phyloP scores from a whole-genome alignment of 2,888 invertebrate genomes.

The Tenodera sinensis region DNA sequence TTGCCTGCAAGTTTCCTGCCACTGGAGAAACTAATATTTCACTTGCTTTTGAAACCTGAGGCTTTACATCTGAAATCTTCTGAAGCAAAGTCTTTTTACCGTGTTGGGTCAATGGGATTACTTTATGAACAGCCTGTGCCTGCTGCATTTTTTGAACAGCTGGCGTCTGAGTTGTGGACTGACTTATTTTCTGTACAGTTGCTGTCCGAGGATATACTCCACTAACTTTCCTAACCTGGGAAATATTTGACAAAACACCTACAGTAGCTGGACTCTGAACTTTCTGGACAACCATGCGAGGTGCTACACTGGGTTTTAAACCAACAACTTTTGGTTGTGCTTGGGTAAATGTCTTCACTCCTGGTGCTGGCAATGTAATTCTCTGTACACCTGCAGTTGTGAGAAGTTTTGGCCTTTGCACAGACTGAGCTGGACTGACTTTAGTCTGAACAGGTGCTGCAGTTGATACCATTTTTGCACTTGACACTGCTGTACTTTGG shows the following conservation, averaged over 20 bases:
- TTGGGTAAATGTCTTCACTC: neutral
- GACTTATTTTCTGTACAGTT: conserved; percentile 3
- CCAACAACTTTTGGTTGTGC: conserved; percentile 4
- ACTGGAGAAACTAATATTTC: neutral
- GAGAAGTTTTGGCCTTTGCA: conserved; percentile 15
- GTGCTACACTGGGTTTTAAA: conserved; percentile 1
- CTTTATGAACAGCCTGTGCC: conserved; percentile 3
- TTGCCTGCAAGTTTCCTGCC: neutral
- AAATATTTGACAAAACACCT: conserved; percentile 5
- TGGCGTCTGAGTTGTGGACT: neutral
- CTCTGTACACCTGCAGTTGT: conserved; percentile 15
- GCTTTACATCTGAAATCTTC: conserved; percentile 28
- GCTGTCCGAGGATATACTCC: conserved; percentile 1
- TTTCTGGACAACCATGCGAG: conserved; percentile 23
- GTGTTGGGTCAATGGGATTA: neutral
- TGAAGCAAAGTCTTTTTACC: conserved; percentile 33
- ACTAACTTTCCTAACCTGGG: conserved; percentile 14
- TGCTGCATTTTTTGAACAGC: neutral
- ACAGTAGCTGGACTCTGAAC: conserved; percentile 3
- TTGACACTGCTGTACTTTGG: conserved; percentile 12
- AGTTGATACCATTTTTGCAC: neutral
- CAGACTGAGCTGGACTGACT: neutral
- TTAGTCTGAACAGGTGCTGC: neutral
- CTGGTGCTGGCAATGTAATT: conserved; percentile 1
- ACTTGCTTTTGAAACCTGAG: conserved; percentile 33